phyloP scores from a whole-genome alignment of 1,140 invertebrate species.

The Drosophila ogumai region DNA sequence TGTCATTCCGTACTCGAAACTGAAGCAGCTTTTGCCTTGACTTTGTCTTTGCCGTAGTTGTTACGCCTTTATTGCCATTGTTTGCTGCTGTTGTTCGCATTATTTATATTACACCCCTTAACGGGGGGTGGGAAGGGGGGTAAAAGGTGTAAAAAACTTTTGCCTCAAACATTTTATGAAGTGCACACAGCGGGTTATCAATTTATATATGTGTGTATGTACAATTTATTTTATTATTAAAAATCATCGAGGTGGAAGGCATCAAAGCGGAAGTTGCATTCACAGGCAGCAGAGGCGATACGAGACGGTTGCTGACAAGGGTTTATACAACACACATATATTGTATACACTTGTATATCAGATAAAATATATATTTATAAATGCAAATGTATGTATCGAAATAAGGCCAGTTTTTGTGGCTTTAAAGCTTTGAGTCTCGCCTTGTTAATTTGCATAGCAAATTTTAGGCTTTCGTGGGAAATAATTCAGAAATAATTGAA shows the following conservation, averaged over 20 bases:
- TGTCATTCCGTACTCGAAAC: conserved; percentile 64
- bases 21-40: conserved; percentile 42
- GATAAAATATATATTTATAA: conserved; percentile 31
- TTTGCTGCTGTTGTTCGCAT: conserved; percentile 58
- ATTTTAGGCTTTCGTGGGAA: conserved; percentile 25
- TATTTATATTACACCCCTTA: conserved; percentile 68
- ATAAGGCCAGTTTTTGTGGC: background rate
- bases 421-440: conserved; percentile 24
- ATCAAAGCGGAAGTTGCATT: conserved; percentile 67
- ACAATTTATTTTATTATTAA: conserved; percentile 55
- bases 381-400: conserved; percentile 23
- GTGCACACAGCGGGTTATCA: conserved; percentile 70
- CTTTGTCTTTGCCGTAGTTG: conserved; percentile 55
- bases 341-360: conserved; percentile 9
- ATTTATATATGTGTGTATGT: conserved; percentile 40
- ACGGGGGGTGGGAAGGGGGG: background rate
- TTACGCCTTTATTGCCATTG: conserved; percentile 67
- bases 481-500: conserved; percentile 14
- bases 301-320: conserved; percentile 12
- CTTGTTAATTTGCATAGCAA: conserved; percentile 52
- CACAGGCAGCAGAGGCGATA: conserved; percentile 20
- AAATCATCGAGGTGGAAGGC: conserved; percentile 63
- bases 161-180: conserved; percentile 61
- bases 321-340: conserved; percentile 14
- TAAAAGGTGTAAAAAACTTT: conserved; percentile 64